Base-by-base conservation (phyloP, 1,140 invertebrate genomes). In the Psilanteris sp. region DNA sequence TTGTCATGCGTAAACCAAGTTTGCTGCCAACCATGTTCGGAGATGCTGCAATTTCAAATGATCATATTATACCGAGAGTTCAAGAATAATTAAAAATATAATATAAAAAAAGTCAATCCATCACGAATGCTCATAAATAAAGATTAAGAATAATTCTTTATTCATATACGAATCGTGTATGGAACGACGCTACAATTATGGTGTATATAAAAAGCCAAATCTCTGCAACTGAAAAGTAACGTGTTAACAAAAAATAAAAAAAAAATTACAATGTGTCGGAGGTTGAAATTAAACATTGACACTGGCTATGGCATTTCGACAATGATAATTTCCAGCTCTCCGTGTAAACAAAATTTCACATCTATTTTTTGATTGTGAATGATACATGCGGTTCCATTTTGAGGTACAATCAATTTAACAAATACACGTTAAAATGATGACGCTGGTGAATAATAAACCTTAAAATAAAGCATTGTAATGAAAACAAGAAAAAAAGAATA, bases 1-100 rank as follows among this genome's bases (percentile, higher is more conserved):
- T 97, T 15, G 94, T 96, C 96, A 98, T 96, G 27, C 96, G 91
- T 81, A 96, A 91, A 22, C 94, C 91, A 74, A 96, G 82, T 88
- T 96, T 97, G 57, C 91, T 91, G 71, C 93, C 92, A 14, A 94
- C 93, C 3, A 92, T 91, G 80, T 91, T 93, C 32, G 95, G 95
- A 18, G 95, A 95, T 66, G 94, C 94, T 95, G 89, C 52, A 88
- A 83, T 41, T 37, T 18, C 11, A 48, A 43, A 70, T 55, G 3
- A 24, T n/a, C 7, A 57, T 61, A 61, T 70, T 16, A 64, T n/a
- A n/a, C n/a, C n/a, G n/a, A n/a, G n/a, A n/a, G n/a, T n/a, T n/a
- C n/a, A n/a, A n/a, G n/a, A n/a, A n/a, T n/a, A n/a, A n/a, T n/a
- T n/a, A n/a, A n/a, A n/a, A n/a, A n/a, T n/a, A n/a, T n/a, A n/a